These are phyloP conservation scores for Drosophila hydei DNA, from an alignment of 1,140 invertebrate species.

Conservation along the genomic window DNA sequence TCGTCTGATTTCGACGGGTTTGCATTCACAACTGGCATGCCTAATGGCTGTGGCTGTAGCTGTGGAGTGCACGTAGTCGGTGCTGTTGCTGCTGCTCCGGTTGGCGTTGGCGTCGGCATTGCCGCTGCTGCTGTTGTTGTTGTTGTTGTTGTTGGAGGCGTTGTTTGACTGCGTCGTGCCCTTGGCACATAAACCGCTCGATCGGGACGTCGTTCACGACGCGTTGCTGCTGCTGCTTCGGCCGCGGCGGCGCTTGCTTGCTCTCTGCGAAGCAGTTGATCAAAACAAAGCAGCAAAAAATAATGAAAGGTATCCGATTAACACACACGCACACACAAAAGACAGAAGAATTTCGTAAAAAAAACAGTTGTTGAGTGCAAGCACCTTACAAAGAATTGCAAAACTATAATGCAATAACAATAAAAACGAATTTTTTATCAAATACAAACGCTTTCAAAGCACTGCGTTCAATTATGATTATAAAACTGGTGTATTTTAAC, in stretches of 20 bases:
- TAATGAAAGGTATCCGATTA: constrained; percentile 50
- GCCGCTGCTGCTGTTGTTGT: constrained; percentile 29
- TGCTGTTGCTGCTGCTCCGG: constrained; percentile 37
- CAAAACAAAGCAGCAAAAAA: constrained; percentile 69
- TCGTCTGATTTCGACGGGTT: constrained; percentile 56
- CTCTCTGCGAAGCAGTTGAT: constrained; percentile 64
- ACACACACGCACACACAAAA: constrained; percentile 30
- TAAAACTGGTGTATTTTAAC: background rate
- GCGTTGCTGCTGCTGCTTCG: constrained; percentile 45
- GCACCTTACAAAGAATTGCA: constrained; percentile 8
- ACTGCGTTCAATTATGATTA: background rate
- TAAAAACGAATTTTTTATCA: background rate
- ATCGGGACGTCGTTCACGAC: constrained; percentile 88
- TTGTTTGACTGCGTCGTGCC: constrained; percentile 86
- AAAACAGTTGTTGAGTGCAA: constrained; percentile 17
- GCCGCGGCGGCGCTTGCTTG: constrained; percentile 39
- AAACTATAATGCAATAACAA: constrained; percentile 7
- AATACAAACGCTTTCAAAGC: no score
- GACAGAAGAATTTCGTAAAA: constrained; percentile 57
- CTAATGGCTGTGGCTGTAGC: constrained; percentile 29
- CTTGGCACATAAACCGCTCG: constrained; percentile 91
- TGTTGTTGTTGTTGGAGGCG: constrained; percentile 74
- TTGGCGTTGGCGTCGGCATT: constrained; percentile 17
- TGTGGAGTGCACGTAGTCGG: constrained; percentile 49
- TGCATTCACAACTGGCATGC: constrained; percentile 42